Percentiles rank a stretch among this genome's conserved stretches.
phyloP scores from a whole-genome alignment of 2,113 vertebrate species.

The Corythornis vintsioides region DNA sequence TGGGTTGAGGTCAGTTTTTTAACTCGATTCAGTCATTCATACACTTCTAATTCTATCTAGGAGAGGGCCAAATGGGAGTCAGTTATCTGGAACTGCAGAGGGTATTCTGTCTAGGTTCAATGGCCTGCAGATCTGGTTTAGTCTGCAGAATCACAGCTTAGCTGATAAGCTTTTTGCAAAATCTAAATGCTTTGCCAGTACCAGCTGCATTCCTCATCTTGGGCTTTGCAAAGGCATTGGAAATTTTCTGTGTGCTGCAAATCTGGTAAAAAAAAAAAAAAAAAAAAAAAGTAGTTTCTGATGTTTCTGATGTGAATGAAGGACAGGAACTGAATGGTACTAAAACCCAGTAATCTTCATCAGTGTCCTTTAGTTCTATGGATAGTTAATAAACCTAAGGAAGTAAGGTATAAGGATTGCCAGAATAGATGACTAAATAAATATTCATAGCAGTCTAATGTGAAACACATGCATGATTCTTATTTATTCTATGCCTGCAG shows the following conservation, averaged over 20 bases:
- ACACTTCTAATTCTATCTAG: background rate
- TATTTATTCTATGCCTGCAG: conserved; percentile 8
- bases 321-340: conserved; percentile 32
- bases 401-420: conserved; percentile 15
- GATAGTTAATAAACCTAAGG: background rate
- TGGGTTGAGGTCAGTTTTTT: conserved; percentile 19
- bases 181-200: conserved; percentile 13
- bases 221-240: background rate
- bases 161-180: conserved; percentile 38
- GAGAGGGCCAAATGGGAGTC: background rate
- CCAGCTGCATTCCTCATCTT: conserved; percentile 7
- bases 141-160: background rate
- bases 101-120: background rate
- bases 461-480: conserved; percentile 11
- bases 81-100: conserved; percentile 11
- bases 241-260: background rate
- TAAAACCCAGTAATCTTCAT: conserved; percentile 42
- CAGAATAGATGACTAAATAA: conserved; percentile 26
- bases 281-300: background rate
- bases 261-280: conserved; percentile 2
- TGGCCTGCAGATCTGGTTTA: conserved; percentile 14
- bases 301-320: conserved; percentile 48
- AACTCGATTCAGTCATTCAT: background rate
- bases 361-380: conserved; percentile 25
- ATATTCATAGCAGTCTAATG: conserved; percentile 35